A percentile compares a stretch with the other conserved stretches of the same genome.
Evolutionary conservation across 2,888 invertebrate genomes (phyloP).

Genomic region (Orthosia gracilis): DNA sequence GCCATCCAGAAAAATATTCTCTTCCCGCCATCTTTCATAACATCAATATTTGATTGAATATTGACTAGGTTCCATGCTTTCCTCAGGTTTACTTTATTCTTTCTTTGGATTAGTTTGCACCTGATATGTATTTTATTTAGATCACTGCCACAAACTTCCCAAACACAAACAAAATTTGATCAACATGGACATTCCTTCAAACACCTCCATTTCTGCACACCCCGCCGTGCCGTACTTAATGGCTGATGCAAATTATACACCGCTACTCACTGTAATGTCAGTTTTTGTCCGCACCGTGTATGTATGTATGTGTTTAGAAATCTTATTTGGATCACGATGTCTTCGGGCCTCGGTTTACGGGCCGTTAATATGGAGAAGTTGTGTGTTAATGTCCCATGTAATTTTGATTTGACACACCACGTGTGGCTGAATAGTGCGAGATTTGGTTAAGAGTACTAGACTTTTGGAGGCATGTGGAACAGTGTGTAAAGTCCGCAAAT

Average conservation of each 20-base stretch:
- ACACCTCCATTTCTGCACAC: slow-evolving; percentile 17
- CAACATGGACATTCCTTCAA: slow-evolving; percentile 1
- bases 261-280: slow-evolving; percentile 56
- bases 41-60: too few species aligned
- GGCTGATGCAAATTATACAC: slow-evolving; percentile 65
- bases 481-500: too few species aligned
- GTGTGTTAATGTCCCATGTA: slow-evolving; percentile 49
- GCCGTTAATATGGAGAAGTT: slow-evolving; percentile 50
- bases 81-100: too few species aligned
- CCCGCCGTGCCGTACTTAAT: slow-evolving; percentile 49
- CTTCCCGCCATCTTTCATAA: too few species aligned
- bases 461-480: too few species aligned
- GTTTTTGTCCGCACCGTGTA: slow-evolving; percentile 54
- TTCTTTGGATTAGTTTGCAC: too few species aligned
- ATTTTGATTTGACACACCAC: slow-evolving; percentile 9
- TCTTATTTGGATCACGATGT: slow-evolving; percentile 62
- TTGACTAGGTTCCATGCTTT: too few species aligned
- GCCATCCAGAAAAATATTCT: too few species aligned
- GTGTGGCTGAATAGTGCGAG: slow-evolving; percentile 7
- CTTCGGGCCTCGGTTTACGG: slow-evolving; percentile 37
- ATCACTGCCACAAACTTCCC: too few species aligned
- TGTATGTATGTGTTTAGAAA: slow-evolving; percentile 55
- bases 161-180: background rate
- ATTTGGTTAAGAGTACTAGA: background rate
- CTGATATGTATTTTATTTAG: too few species aligned